A percentile compares a stretch with the other conserved stretches of the same genome.
Evolutionary conservation across 37 sponge, comb jelly and placozoan genomes (phyloP).

Genomic region (Amphimedon queenslandica): DNA sequence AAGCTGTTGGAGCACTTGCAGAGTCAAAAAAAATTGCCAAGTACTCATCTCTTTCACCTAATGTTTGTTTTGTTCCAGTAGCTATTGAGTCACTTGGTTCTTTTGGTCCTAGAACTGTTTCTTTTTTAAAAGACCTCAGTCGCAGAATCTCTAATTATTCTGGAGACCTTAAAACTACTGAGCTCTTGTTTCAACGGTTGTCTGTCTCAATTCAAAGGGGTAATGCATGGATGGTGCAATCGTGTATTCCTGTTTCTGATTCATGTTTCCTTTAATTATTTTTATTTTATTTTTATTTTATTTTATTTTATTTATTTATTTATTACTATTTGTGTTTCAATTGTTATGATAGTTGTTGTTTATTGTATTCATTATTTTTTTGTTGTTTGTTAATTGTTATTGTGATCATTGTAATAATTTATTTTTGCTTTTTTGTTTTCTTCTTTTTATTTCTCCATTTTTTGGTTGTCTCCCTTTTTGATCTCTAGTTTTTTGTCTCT

Average conservation of each 20-base stretch:
- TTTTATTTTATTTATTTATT: neutral
- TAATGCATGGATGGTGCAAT: neutral
- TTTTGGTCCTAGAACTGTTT: constrained; percentile 2
- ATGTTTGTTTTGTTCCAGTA: constrained; percentile 13
- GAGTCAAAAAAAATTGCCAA: constrained; percentile 1
- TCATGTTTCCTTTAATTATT: neutral
- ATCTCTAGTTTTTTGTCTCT: too few relatives aligned
- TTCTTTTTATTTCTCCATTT: too few relatives aligned
- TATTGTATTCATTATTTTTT: too few relatives aligned
- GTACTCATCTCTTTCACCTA: constrained; percentile 5
- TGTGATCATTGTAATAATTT: too few relatives aligned
- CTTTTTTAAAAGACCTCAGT: neutral
- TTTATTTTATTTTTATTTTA: neutral
- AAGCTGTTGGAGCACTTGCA: too few relatives aligned
- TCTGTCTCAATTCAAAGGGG: constrained; percentile 17
- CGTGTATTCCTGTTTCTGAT: neutral
- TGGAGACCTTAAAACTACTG: constrained; percentile 8
- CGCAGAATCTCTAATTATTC: neutral
- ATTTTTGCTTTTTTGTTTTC: too few relatives aligned
- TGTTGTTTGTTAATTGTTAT: too few relatives aligned
- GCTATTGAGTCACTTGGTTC: constrained; percentile 16
- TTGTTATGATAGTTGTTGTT: too few relatives aligned
- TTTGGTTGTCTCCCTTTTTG: too few relatives aligned
- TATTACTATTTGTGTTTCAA: neutral
- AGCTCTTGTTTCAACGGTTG: constrained; percentile 6